Percentiles rank a stretch among this genome's conserved stretches.
phyloP scores from a whole-genome alignment of 2,797 vertebrate species.

The Chiroxiphia lanceolata region DNA sequence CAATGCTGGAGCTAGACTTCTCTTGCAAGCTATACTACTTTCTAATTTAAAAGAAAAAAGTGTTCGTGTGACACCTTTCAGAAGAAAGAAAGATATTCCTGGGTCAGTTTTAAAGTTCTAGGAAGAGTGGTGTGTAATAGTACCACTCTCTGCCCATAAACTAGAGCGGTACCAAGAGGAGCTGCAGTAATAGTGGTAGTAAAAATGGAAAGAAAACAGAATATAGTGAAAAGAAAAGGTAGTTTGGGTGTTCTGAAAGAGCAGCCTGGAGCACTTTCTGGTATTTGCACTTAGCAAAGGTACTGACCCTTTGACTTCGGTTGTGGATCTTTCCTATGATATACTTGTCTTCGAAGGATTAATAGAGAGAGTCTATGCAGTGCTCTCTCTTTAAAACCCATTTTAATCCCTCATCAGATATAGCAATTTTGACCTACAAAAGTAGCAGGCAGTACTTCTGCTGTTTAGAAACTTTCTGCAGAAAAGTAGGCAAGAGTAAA shows the following conservation, averaged over 20 bases:
- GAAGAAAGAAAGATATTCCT: background rate
- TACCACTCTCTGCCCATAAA: background rate
- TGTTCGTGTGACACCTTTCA: background rate
- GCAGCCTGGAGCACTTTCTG: background rate
- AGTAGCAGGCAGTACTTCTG: background rate
- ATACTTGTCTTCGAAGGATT: background rate
- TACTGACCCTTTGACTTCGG: background rate
- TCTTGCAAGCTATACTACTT: background rate
- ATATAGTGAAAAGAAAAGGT: background rate
- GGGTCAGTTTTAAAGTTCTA: background rate
- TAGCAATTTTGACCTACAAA: background rate
- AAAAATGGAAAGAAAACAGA: constrained; percentile 12
- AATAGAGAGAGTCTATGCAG: background rate
- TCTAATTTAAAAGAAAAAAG: background rate
- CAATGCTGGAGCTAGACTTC: background rate
- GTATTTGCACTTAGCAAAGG: background rate
- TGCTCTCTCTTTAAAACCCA: background rate
- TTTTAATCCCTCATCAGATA: background rate
- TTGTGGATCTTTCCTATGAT: background rate
- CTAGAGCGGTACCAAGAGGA: background rate
- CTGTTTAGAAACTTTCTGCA: background rate
- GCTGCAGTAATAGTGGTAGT: background rate
- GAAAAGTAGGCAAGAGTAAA: background rate
- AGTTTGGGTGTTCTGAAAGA: background rate
- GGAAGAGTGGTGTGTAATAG: background rate